Conservation (phyloP, 2,888 invertebrate genomes). For the Euzophera pinguis region DNA sequence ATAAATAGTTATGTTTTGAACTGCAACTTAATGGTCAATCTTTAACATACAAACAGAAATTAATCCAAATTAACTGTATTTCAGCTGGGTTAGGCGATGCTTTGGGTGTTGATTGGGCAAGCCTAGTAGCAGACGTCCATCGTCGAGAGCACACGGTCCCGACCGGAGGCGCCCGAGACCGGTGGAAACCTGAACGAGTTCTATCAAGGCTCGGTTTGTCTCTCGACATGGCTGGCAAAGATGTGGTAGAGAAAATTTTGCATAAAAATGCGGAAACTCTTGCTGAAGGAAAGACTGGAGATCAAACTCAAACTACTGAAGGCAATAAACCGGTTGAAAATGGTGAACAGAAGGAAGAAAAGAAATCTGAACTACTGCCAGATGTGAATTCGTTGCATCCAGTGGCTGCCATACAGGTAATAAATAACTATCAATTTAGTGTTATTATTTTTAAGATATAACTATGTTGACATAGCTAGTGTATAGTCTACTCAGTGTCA, state of each 20-base stretch:
- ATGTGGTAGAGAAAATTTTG: conserved; percentile 58
- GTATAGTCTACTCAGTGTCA: too few relatives aligned
- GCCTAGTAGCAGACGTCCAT: conserved; percentile 89
- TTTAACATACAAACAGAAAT: too few relatives aligned
- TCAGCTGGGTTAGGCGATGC: conserved; percentile 89
- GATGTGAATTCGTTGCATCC: conserved; percentile 66
- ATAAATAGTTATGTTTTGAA: too few relatives aligned
- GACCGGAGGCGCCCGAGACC: conserved; percentile 82
- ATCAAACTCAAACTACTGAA: conserved; percentile 27
- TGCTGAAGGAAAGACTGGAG: conserved; percentile 35
- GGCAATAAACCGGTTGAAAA: conserved; percentile 41
- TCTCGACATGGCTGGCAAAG: conserved; percentile 85
- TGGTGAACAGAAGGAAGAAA: conserved; percentile 37
- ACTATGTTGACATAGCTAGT: too few relatives aligned
- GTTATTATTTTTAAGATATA: too few relatives aligned
- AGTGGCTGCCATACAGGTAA: conserved; percentile 77
- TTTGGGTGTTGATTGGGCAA: conserved; percentile 97
- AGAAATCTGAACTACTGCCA: conserved; percentile 36
- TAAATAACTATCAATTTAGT: background rate
- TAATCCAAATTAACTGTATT: too few relatives aligned
- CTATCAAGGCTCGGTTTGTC: conserved; percentile 91
- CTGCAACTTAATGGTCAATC: too few relatives aligned
- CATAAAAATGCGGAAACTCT: conserved; percentile 50
- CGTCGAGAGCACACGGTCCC: conserved; percentile 73
- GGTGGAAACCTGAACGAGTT: conserved; percentile 90